These are phyloP conservation scores for Stercorarius parasiticus DNA, from an alignment of 2,113 vertebrate genomes.

Conservation along the genomic window DNA sequence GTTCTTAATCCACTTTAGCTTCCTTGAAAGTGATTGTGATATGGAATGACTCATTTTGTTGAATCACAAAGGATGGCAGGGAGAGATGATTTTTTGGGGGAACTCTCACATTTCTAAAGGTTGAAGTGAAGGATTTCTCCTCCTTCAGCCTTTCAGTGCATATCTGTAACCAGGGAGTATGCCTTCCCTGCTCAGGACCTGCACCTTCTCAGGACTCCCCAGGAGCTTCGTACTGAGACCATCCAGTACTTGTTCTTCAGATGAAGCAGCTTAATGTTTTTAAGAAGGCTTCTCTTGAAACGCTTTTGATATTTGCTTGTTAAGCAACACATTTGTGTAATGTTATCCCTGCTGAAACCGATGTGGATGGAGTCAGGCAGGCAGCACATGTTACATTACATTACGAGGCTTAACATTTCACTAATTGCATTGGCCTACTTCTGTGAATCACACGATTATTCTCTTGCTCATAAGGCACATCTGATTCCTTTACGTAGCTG, in stretches of 20 bases:
- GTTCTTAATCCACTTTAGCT: background rate
- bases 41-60: background rate
- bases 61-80: background rate
- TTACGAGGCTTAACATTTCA: background rate
- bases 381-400: background rate
- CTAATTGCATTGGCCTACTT: conserved; percentile 40
- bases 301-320: background rate
- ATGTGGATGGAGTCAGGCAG: background rate
- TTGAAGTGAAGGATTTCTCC: background rate
- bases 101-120: background rate
- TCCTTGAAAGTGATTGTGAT: background rate
- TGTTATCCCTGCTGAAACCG: background rate
- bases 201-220: background rate
- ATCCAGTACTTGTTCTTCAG: background rate
- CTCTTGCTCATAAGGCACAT: background rate
- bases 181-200: background rate
- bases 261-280: background rate
- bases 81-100: background rate
- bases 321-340: background rate
- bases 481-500: background rate
- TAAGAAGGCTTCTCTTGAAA: background rate
- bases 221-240: background rate
- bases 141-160: background rate
- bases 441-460: conserved; percentile 15
- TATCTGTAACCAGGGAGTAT: background rate